phyloP scores from a whole-genome alignment of 2,888 invertebrate genomes.

The Cabera pusaria region DNA sequence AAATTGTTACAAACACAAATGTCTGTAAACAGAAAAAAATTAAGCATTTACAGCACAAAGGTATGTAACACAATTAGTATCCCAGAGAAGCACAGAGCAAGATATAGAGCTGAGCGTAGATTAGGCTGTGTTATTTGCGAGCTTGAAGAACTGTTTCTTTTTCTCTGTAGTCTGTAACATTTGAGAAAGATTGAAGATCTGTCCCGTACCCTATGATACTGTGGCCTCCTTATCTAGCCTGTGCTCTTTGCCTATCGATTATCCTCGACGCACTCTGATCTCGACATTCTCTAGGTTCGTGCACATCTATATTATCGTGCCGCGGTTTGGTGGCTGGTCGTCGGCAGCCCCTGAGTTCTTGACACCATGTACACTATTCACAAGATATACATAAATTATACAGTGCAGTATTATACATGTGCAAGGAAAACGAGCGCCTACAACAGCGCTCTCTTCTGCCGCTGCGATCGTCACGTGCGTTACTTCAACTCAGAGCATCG shows the following conservation, averaged over 20 bases:
- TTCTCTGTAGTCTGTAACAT: slow-evolving; percentile 48
- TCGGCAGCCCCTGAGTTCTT: slow-evolving; percentile 73
- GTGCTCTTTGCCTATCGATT: slow-evolving; percentile 63
- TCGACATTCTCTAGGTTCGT: slow-evolving; percentile 55
- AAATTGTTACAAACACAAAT: slow-evolving; percentile 45
- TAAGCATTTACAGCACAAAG: slow-evolving; percentile 44
- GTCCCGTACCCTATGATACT: slow-evolving; percentile 54
- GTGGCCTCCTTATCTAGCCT: slow-evolving; percentile 55
- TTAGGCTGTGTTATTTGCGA: slow-evolving; percentile 82
- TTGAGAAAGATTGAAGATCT: slow-evolving; percentile 45
- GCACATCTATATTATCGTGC: slow-evolving; percentile 68
- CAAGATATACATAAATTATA: slow-evolving; percentile 44
- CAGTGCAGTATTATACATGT: slow-evolving; percentile 74
- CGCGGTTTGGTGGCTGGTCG: slow-evolving; percentile 74
- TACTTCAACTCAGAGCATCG: slow-evolving; percentile 31
- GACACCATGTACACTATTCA: slow-evolving; percentile 50
- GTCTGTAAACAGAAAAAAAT: slow-evolving; percentile 49
- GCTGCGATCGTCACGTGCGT: slow-evolving; percentile 41
- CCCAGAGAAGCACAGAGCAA: slow-evolving; percentile 70
- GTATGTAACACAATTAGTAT: slow-evolving; percentile 47
- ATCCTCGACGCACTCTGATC: slow-evolving; percentile 43
- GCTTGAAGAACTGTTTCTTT: slow-evolving; percentile 56
- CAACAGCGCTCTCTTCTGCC: slow-evolving; percentile 65
- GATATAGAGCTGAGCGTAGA: slow-evolving; percentile 74
- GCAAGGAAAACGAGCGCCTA: slow-evolving; percentile 64